These are phyloP conservation scores for Chironomus riparius DNA, from an alignment of 2,888 invertebrate species.

Conservation along the genomic window DNA sequence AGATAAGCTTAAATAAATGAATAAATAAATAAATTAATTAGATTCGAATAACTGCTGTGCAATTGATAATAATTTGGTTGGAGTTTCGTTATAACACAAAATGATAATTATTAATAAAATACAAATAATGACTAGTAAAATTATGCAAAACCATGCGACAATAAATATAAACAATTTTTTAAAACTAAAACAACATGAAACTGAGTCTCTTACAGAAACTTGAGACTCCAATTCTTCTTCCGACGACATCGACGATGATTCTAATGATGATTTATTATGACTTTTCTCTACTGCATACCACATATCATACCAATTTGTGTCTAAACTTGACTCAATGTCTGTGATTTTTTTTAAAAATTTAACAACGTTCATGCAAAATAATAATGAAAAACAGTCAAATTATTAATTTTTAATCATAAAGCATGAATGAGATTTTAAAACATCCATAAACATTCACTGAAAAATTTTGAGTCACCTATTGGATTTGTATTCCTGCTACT, in stretches of 20 bases:
- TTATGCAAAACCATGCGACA: background rate
- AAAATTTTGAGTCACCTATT: slow-evolving; percentile 17
- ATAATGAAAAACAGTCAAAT: background rate
- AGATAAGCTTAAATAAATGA: background rate
- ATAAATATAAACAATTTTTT: background rate
- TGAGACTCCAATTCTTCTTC: too few species aligned
- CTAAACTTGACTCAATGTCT: background rate
- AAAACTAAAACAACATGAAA: background rate
- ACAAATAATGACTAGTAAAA: background rate
- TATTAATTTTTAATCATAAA: background rate
- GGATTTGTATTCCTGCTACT: background rate
- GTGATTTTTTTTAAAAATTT: background rate
- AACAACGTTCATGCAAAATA: too few species aligned
- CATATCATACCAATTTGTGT: background rate
- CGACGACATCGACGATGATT: background rate
- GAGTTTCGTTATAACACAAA: background rate
- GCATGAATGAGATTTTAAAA: background rate
- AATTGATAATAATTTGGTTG: background rate
- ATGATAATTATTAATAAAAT: background rate
- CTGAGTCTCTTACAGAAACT: too few species aligned
- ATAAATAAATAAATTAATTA: background rate
- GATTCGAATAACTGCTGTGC: too few species aligned
- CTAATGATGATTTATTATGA: background rate
- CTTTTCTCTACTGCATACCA: too few species aligned
- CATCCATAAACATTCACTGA: background rate